Percentiles rank a stretch among this genome's conserved stretches.
Evolutionary conservation across 2,113 vertebrate genomes (phyloP).

Genomic region (Aegypius monachus): DNA sequence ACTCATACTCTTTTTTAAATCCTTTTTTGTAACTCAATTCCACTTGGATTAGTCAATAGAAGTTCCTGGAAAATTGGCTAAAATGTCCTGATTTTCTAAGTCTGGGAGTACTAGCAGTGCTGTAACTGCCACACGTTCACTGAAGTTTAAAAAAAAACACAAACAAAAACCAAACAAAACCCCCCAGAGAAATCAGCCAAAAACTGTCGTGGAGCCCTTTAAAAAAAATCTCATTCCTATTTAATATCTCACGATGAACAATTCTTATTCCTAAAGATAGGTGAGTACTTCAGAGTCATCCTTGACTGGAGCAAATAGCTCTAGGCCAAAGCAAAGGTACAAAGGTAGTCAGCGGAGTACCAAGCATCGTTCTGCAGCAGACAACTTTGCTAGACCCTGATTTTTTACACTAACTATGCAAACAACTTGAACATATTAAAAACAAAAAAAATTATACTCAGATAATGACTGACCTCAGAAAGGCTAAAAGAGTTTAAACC

Average conservation of each 20-base stretch:
- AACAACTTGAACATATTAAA: background rate
- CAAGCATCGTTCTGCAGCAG: background rate
- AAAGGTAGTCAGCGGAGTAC: background rate
- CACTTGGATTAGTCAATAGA: background rate
- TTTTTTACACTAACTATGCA: background rate
- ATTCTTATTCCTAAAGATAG: background rate
- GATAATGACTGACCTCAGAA: background rate
- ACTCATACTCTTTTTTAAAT: background rate
- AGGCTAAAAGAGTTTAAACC: background rate
- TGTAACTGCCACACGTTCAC: background rate
- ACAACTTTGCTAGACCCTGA: background rate
- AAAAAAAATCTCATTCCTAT: background rate
- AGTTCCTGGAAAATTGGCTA: background rate
- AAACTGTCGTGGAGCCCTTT: background rate
- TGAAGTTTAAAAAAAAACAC: background rate
- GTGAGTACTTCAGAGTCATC: background rate
- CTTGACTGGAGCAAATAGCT: background rate
- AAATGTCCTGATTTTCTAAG: background rate
- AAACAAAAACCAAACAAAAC: background rate
- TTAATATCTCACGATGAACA: background rate
- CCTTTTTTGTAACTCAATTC: background rate
- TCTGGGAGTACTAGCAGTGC: background rate
- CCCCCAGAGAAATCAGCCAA: background rate
- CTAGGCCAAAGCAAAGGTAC: background rate
- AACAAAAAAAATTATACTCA: background rate